A percentile compares a stretch with the other conserved stretches of the same genome.
Evolutionary conservation across 1,140 invertebrate species (phyloP).

Genomic region (Lasaia peninsularis): DNA sequence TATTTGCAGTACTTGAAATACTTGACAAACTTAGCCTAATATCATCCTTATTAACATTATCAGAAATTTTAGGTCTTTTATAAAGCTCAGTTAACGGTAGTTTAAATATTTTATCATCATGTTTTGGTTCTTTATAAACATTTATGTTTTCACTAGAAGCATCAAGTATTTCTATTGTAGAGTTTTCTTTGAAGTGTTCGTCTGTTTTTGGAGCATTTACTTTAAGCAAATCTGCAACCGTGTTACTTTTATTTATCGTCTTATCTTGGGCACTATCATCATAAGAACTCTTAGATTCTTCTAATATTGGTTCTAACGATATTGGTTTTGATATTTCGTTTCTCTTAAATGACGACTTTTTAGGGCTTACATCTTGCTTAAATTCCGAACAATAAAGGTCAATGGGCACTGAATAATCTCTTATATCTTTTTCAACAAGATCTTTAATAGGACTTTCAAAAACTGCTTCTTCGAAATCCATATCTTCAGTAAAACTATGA

Average conservation of each 20-base stretch:
- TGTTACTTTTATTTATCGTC: not conserved
- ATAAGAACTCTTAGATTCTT: constrained; percentile 63
- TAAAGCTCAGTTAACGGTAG: not conserved
- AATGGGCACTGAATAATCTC: constrained; percentile 69
- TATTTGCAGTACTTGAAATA: constrained; percentile 33
- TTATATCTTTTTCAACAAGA: constrained; percentile 68
- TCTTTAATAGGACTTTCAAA: constrained; percentile 69
- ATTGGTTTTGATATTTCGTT: constrained; percentile 30
- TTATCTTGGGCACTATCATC: constrained; percentile 41
- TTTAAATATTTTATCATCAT: not conserved
- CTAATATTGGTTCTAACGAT: constrained; percentile 58
- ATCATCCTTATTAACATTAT: constrained; percentile 7
- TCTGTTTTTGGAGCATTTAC: not conserved
- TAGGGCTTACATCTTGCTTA: constrained; percentile 56
- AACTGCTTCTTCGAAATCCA: constrained; percentile 50
- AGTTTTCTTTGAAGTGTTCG: not conserved
- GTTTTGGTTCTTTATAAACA: not conserved
- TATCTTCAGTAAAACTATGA: constrained; percentile 65
- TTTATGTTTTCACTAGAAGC: constrained; percentile 1
- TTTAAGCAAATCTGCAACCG: not conserved
- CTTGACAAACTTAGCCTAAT: constrained; percentile 23
- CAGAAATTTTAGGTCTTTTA: not conserved
- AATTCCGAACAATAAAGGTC: constrained; percentile 64
- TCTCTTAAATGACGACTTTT: constrained; percentile 43
- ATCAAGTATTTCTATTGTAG: not conserved